These are phyloP conservation scores for Xiphydria camelus DNA, from an alignment of 2,888 invertebrate genomes.

Conservation along the genomic window DNA sequence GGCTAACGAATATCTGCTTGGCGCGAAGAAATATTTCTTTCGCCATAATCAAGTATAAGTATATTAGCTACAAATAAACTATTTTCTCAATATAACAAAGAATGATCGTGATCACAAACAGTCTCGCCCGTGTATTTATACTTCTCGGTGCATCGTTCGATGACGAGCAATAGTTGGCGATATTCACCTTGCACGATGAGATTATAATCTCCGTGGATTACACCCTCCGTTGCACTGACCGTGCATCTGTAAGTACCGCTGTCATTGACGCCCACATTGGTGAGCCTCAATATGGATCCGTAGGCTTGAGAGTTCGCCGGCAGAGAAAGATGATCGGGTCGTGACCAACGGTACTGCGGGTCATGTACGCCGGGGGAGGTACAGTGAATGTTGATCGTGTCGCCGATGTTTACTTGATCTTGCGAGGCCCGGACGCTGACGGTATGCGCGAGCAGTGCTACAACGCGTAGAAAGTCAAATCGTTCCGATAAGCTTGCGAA, in stretches of 20 bases:
- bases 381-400: conserved; percentile 68
- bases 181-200: conserved; percentile 66
- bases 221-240: conserved; percentile 61
- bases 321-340: conserved; percentile 60
- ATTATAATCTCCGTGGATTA: conserved; percentile 63
- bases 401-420: conserved; percentile 63
- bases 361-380: conserved; percentile 60
- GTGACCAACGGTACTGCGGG: conserved; percentile 62
- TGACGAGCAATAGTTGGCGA: too few species aligned
- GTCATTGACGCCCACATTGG: conserved; percentile 64
- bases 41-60: too few species aligned
- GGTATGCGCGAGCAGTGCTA: conserved; percentile 40
- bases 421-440: conserved; percentile 53
- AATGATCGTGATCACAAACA: too few species aligned
- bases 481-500: too few species aligned
- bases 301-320: conserved; percentile 64
- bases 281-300: conserved; percentile 64
- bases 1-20: not conserved
- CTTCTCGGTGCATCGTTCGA: too few species aligned
- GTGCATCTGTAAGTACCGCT: conserved; percentile 72
- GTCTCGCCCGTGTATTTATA: too few species aligned
- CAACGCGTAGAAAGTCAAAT: conserved; percentile 19
- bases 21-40: not conserved
- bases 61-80: too few species aligned
- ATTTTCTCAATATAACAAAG: too few species aligned